Conservation (phyloP, 2,888 invertebrate species). For the Bombyx huttoni region DNA sequence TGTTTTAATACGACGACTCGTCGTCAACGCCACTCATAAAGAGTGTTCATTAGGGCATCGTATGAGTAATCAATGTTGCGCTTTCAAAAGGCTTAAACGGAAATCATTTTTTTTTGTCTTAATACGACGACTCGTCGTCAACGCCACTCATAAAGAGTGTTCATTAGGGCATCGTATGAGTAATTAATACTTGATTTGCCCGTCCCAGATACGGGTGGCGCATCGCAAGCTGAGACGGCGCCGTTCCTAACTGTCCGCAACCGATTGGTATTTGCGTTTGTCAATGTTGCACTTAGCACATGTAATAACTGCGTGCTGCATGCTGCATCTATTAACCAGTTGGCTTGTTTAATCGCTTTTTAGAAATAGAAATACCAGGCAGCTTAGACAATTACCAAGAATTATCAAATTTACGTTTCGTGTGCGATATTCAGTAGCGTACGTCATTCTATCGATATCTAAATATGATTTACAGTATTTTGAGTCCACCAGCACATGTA, state of each 20-base stretch:
- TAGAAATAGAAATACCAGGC: not conserved
- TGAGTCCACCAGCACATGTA: no score
- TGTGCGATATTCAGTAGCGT: no score
- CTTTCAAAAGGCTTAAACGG: no score
- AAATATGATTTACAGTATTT: no score
- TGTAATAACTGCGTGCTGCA: constrained; percentile 4
- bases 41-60: constrained; percentile 42
- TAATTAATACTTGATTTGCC: constrained; percentile 63
- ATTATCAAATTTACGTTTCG: no score
- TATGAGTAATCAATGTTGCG: constrained; percentile 15
- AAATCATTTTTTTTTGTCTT: not conserved
- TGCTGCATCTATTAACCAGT: not conserved
- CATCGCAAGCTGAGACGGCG: constrained; percentile 61
- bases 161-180: constrained; percentile 42
- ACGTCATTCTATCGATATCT: no score
- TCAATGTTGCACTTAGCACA: constrained; percentile 22
- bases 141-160: constrained; percentile 28
- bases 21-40: constrained; percentile 20
- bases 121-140: constrained; percentile 2
- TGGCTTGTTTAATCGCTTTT: not conserved
- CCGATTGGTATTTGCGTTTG: constrained; percentile 41
- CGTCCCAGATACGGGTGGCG: constrained; percentile 61
- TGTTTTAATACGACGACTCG: not conserved
- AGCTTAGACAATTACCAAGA: not conserved
- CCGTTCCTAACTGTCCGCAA: constrained; percentile 58